These are phyloP conservation scores for Ibycter americanus DNA, from an alignment of 2,797 vertebrate genomes.

Conservation along the genomic window DNA sequence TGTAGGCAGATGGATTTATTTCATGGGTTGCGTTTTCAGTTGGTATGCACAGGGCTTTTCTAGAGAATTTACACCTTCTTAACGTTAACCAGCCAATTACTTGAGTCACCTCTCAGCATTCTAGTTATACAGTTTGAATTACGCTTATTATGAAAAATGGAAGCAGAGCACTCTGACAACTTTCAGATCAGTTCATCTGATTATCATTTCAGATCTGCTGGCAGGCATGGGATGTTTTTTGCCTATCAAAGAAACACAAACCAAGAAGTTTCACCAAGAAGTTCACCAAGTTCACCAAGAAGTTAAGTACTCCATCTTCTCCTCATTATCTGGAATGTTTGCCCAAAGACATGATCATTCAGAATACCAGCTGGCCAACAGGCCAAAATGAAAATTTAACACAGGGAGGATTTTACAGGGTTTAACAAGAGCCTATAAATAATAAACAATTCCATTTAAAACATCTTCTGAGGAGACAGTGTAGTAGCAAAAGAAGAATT, in stretches of 20 bases:
- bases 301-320: background rate
- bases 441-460: constrained; percentile 27
- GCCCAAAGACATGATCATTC: background rate
- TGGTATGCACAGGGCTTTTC: constrained; percentile 39
- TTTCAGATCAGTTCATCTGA: background rate
- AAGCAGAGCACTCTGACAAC: background rate
- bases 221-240: background rate
- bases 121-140: constrained; percentile 10
- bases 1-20: constrained; percentile 52
- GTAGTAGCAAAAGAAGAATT: background rate
- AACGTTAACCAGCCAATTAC: constrained; percentile 10
- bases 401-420: background rate
- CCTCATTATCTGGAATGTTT: background rate
- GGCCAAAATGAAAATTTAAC: constrained; percentile 15
- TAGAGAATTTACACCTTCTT: constrained; percentile 46
- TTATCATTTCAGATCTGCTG: background rate
- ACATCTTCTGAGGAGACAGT: constrained; percentile 19
- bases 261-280: background rate
- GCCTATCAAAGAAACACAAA: background rate
- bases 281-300: background rate
- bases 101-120: constrained; percentile 14
- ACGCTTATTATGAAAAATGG: background rate
- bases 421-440: constrained; percentile 18
- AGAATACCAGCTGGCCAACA: background rate
- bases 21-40: constrained; percentile 44